Percentiles rank a stretch among this genome's conserved stretches.
These are phyloP conservation scores for Belgica antarctica DNA, from an alignment of 2,888 invertebrate species.

Conservation along the genomic window DNA sequence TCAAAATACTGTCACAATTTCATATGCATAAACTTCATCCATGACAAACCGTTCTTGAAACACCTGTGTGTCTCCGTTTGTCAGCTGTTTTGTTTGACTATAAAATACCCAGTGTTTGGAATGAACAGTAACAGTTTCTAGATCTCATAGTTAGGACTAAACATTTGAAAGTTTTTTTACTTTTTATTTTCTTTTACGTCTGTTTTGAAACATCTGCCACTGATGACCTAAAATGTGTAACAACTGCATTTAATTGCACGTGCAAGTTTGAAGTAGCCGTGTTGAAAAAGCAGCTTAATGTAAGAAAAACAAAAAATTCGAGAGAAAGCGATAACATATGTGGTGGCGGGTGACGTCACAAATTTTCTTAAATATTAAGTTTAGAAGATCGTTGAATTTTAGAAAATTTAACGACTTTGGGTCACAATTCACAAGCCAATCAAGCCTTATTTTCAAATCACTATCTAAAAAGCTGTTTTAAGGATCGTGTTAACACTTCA, in stretches of 20 bases:
- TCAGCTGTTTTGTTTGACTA: slow-evolving; percentile 5
- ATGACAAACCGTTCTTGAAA: neutral
- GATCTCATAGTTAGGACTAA: slow-evolving; percentile 15
- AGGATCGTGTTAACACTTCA: no score
- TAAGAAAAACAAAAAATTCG: no score
- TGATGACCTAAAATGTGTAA: neutral
- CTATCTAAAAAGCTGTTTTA: no score
- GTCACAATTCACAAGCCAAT: no score
- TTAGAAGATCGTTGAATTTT: no score
- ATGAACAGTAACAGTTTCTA: slow-evolving; percentile 19
- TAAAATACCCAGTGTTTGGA: slow-evolving; percentile 9
- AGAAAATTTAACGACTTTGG: no score
- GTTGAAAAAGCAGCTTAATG: no score
- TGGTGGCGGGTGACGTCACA: no score
- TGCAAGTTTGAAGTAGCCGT: neutral
- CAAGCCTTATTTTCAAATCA: no score
- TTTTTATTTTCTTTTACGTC: neutral
- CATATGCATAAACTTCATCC: neutral
- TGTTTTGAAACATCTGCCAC: neutral
- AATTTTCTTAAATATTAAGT: no score
- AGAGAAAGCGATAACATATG: no score
- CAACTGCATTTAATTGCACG: slow-evolving; percentile 7
- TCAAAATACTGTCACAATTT: neutral
- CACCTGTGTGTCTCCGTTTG: neutral
- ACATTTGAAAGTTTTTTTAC: neutral